Evolutionary conservation across 2,797 vertebrate species (phyloP), one percentile per base, ranked within the genome.

Genomic region (Trematomus bernacchii): DNA sequence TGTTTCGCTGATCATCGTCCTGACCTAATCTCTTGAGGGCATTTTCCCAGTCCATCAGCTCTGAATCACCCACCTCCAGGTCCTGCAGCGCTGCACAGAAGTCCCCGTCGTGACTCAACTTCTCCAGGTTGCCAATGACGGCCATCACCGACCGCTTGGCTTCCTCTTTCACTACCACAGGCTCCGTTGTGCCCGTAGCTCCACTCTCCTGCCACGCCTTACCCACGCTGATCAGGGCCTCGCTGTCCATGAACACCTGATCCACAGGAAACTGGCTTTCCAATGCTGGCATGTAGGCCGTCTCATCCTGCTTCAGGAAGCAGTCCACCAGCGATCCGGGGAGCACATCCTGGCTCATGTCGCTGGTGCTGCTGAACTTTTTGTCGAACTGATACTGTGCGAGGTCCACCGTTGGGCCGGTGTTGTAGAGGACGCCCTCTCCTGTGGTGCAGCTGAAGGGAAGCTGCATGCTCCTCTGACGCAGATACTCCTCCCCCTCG

Each of bases 401-500:
- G 10, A 92, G 0, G 54, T 95, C 92, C 61, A 94, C 60, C 0
- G 85, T 86, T 46, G 88, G 84, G 8, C 76, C 64, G 0, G 71
- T 84, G 42, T 94, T 87, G 50, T 96, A 96, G 27, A 96, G 93
- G 43, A 95, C 43, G 0, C 87, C 95, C 77, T 96, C 95, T 6
- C 96, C 96, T 0, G 93, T 93, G 74, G 94, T 69, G 27, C 91
- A 88, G 82, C 57, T 91, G 82, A 96, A 96, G 12, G 95, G 94
- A 5, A 96, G 84, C 87, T 94, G 89, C 64, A 93, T 46, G 8
- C 83, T 78, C 77, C 96, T 91, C 80, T 95, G 92, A 2, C 83
- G 92, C 30, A 95, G 76, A 19, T 94, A 87, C 11, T 96, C 96
- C 87, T 96, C 95, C 0, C 96, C 96, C 74, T 96, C 96, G 0